These are phyloP conservation scores for Euplexia lucipara DNA, from an alignment of 2,888 invertebrate species.

Conservation along the genomic window DNA sequence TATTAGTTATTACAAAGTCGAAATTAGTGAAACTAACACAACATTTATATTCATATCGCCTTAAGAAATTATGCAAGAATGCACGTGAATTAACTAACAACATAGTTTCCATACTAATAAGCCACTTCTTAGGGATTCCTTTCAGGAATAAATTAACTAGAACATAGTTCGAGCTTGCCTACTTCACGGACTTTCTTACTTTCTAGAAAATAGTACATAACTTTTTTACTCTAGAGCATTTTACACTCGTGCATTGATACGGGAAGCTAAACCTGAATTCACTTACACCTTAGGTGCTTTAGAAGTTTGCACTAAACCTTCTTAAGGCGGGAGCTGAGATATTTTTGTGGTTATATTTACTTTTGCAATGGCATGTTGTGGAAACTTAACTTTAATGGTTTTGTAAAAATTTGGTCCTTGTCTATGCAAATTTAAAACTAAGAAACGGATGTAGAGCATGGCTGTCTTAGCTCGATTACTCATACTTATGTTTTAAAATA, in stretches of 20 bases:
- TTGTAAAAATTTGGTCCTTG: too few species aligned
- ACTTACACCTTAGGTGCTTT: not conserved
- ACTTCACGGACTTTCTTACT: slow-evolving; percentile 1
- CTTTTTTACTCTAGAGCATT: not conserved
- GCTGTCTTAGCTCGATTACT: too few species aligned
- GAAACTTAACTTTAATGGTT: not conserved
- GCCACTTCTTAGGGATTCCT: not conserved
- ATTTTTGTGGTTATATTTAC: slow-evolving; percentile 10
- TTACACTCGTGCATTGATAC: not conserved
- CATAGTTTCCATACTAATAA: not conserved
- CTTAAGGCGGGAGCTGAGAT: not conserved
- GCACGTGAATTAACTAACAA: slow-evolving; percentile 4
- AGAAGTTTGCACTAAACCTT: not conserved
- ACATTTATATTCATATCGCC: not conserved
- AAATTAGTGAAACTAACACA: too few species aligned
- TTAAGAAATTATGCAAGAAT: not conserved
- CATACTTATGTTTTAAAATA: too few species aligned
- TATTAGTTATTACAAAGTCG: too few species aligned
- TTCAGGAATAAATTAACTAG: not conserved
- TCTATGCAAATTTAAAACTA: not conserved
- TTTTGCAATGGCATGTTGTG: not conserved
- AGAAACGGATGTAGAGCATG: too few species aligned
- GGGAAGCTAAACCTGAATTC: not conserved
- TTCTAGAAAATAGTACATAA: not conserved
- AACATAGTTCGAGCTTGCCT: slow-evolving; percentile 17